Evolutionary conservation across 2,113 vertebrate genomes (phyloP), one percentile per base, ranked within the genome.

Genomic region (Ceratotherium simum): DNA sequence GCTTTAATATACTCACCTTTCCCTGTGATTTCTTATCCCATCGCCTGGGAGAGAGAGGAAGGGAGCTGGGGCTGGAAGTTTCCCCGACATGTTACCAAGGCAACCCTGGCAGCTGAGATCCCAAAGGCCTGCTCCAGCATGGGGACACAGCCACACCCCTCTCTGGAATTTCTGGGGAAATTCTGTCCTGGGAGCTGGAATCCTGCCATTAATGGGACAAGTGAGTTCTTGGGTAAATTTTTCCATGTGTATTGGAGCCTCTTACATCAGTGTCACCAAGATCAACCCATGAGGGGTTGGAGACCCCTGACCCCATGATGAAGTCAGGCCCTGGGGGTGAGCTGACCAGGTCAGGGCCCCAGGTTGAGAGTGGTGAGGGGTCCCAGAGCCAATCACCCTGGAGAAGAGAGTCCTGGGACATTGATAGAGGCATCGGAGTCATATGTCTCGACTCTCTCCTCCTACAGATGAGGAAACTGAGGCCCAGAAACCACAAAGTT

Each of bases 141-240:
- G 4, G 13, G 33, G 83, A 69, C 91, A 70, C 27, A 60, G 76
- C 5, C 46, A 1, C 46, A 33, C 62, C 73, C 67, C 1, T 81
- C 17, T 73, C 83, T 3, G 84, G 98, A 86, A 97, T 96, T 86
- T 73, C 90, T 17, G 54, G 51, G 78, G 69, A 91, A 83, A 81
- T 85, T 25, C 72, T 69, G 67, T 65, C 20, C 11, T 0, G 3
- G 82, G 31, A 33, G 17, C 72, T 93, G 81, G 76, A 95, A n/a
- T 85, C 70, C 13, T 51, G 51, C 67, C 56, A 18, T 4, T 20
- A 11, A 42, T 6, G 48, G n/a, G 31, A 36, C 54, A 46, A 1
- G 36, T 78, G 31, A 12, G 33, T 17, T 84, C 39, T 65, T 20
- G 0, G 29, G 25, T 67, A 36, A 81, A 85, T 29, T 69, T 79